Evolutionary conservation across 2,797 vertebrate species (phyloP), one percentile per base, ranked within the genome.

Genomic region (Arrhamphus sclerolepis): DNA sequence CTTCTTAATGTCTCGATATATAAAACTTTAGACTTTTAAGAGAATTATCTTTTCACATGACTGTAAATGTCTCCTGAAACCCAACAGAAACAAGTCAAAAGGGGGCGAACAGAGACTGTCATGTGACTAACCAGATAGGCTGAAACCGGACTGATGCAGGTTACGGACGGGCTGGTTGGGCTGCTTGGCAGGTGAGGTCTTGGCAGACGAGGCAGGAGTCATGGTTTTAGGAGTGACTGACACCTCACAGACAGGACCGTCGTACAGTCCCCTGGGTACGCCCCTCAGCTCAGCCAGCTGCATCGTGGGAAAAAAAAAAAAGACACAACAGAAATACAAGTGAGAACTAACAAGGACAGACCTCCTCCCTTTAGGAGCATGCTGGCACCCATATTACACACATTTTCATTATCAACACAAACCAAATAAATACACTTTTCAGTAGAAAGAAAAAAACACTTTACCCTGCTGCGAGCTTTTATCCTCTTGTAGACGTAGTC

Each of bases 401-500:
- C 17, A 24, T 24, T 40, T n/a, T 21, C 3, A 29, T 17, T 5
- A 5, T 9, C 8, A 22, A 22, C 21, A 31, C 13, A 19, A 53
- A 17, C 6, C 16, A 9, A 8, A 17, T 21, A 19, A 28, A 54
- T 19, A 50, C 24, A 49, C 8, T 39, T 2, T 14, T 2, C 14
- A n/a, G 41, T 19, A 22, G n/a, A 17, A 8, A 24, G n/a, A 26
- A 22, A 24, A 11, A 16, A n/a, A 56, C 1, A 4, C 0, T 2
- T 2, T 87, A 99, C 97, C 94, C 95, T 94, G 94, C 96, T 98
- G 89, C 97, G 91, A 2, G 97, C 97, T 54, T 98, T 98, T 94
- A 99, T 98, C 86, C 97, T 95, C 89, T 99, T 99, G 92, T 98
- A 98, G n/a, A 99, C 97, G 0, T 94, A 96, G 89, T 98, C 97